Base-by-base conservation (phyloP, 2,888 invertebrate species). In the Perdita meconis region DNA sequence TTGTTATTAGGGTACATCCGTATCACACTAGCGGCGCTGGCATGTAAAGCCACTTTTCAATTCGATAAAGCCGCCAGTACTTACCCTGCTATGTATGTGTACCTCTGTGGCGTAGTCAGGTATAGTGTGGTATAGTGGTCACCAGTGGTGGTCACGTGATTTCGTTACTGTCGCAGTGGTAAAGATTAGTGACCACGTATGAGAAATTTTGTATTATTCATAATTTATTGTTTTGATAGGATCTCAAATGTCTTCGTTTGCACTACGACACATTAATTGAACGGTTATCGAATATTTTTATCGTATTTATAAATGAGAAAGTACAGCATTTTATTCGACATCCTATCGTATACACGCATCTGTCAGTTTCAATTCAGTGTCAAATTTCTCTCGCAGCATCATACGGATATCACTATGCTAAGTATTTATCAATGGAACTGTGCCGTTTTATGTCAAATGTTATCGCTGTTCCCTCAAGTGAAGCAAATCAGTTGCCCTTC, bases 101-200 rank as follows among this genome's bases (percentile, higher is more conserved):
- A n/a, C n/a, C n/a, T n/a, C n/a, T n/a, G n/a, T n/a, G n/a, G n/a
- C n/a, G n/a, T n/a, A n/a, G n/a, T 44, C 1, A 47, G 22, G 47
- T 68, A 40, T 75, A 69, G 34, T 55, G 16, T 53, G 24, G 42
- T n/a, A 66, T 19, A 24, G 30, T 26, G 34, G 34, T 57, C 38
- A 38, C 36, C 36, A n/a, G 26, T 36, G 22, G 26, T 24, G 56
- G 44, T 78, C 78, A 76, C 65, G 77, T 76, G 78, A 77, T 53
- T 61, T 13, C n/a, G 30, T 38, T 42, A 65, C 22, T 40, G 51
- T 78, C 22, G 64, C 50, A 71, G 66, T 78, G 51, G 53, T 47
- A 63, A 65, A 72, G 64, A 78, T 60, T 71, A 67, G 47, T 72
- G 63, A 72, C 55, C 67, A 71, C 53, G 22, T n/a, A 36, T 10